Base-by-base conservation (phyloP, 2,113 vertebrate species). In the Upupa epops region DNA sequence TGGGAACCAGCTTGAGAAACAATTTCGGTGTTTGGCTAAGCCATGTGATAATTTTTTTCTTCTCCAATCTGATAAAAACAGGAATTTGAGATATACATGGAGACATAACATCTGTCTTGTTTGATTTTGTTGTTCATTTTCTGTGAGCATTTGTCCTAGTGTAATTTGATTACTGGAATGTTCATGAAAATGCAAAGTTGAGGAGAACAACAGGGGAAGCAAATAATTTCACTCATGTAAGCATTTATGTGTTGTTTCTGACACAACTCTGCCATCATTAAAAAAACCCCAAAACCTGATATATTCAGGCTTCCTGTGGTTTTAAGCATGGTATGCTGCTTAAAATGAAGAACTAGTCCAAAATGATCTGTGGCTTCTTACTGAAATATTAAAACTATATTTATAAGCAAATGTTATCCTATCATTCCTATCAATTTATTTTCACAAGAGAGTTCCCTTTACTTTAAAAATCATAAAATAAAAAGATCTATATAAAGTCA, bases 161-260 rank as follows among this genome's bases (percentile, higher is more conserved):
- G n/a, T 69, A 90, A 79, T 81, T 94, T 78, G 32, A 55, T 92
- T 93, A 77, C 13, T 46, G 32, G 49, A 82, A 64, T 72, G 42
- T 76, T 89, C 28, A 37, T 77, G 68, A 56, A 76, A 84, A 81
- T 45, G n/a, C 76, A 72, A 37, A 34, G 22, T 31, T 72, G 55
- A 76, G 21, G 26, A 86, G 61, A 87, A 59, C 8, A 70, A 31
- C 68, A 72, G 45, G 3, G 92, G 65, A 89, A 91, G 40, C 2
- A 0, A 78, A 60, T 93, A 0, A 19, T 82, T 93, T 66, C 17
- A 76, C 65, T 58, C 51, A 45, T 86, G 48, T 83, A 76, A 81
- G 9, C 83, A 58, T 59, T 31, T 79, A 8, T n/a, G 6, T 82
- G 55, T 71, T 73, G 29, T 70, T 91, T 93, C 52, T 83, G 45